Evolutionary conservation across 2,797 vertebrate species (phyloP), one percentile per base, ranked within the genome.

Genomic region (Acestrorhynchus altus): DNA sequence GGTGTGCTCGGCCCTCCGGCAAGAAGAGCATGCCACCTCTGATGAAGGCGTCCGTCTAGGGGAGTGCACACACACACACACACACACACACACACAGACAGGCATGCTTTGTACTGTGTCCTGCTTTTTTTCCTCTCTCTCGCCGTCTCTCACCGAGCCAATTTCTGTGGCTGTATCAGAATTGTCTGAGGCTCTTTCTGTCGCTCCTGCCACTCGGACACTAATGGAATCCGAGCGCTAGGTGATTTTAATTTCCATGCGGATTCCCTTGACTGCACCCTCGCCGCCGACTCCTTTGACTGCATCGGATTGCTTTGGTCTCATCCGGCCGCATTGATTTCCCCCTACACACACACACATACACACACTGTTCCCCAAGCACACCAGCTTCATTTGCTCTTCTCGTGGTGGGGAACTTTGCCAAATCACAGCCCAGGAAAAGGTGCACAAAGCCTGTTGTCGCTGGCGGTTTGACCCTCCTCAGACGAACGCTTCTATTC

Each of bases 241-340:
- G 91, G 91, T 92, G 91, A 92, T 93, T 93, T 93, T 93, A 93
- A 93, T 94, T 93, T 93, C 91, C 91, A 92, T 90, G 89, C 87
- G 88, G 92, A 93, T 92, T 94, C 93, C 92, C 93, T 91, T 88
- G 90, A 92, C 92, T 92, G 91, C 90, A 88, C 91, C 90, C 90
- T 87, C 52, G 84, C 87, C 83, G 88, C 88, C 90, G 91, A 92
- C 88, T 93, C 90, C 87, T 91, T 90, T 91, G 90, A 92, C 90
- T 91, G 90, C 88, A 88, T 87, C 81, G 89, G 91, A 94, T 94
- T 93, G 92, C 92, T 94, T 92, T 90, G 91, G 91, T 93, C 90
- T 93, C 91, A 92, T 93, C 90, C 87, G 87, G 89, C 86, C 87
- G 89, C 90, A 90, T 87, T 92, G 90, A 92, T 93, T 91, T 89